phyloP scores from a whole-genome alignment of 1,140 invertebrate species.

The Pogonomyrmex barbatus region DNA sequence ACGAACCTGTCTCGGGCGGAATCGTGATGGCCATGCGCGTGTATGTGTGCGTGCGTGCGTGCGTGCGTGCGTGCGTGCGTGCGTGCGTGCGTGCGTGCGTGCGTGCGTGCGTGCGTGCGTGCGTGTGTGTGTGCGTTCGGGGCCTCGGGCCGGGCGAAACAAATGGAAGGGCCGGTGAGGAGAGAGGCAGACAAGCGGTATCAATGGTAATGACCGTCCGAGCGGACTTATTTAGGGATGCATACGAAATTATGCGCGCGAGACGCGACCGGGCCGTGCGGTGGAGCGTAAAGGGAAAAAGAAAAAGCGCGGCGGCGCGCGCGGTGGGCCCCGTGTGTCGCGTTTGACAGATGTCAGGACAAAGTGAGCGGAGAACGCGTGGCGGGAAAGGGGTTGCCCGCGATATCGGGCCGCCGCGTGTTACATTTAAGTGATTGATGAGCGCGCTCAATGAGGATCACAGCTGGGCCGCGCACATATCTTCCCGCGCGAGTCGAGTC shows the following conservation, averaged over 20 bases:
- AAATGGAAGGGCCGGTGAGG: conserved; percentile 43
- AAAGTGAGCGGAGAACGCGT: conserved; percentile 79
- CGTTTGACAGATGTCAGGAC: conserved; percentile 84
- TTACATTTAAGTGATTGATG: conserved; percentile 85
- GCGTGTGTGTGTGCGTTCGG: no score
- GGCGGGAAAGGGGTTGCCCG: conserved; percentile 70
- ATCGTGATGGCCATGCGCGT: conserved; percentile 40
- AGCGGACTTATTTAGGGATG: conserved; percentile 74
- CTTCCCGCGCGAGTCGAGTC: conserved; percentile 67
- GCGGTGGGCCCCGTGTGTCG: conserved; percentile 55
- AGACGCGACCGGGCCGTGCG: background rate
- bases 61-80: no score
- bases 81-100: background rate
- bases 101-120: no score
- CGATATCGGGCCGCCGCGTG: conserved; percentile 75
- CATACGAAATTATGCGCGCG: conserved; percentile 73
- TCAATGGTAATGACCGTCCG: conserved; percentile 75
- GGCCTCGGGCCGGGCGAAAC: conserved; percentile 64
- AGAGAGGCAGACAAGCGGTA: conserved; percentile 55
- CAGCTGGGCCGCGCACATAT: conserved; percentile 80
- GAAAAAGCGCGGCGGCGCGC: conserved; percentile 44
- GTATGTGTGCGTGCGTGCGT: background rate
- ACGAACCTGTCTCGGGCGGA: conserved; percentile 70
- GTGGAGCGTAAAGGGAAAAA: conserved; percentile 45
- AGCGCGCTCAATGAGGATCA: conserved; percentile 82